Evolutionary conservation across 2,113 vertebrate species (phyloP), one percentile per base, ranked within the genome.

Genomic region (Tachysurus fulvidraco): DNA sequence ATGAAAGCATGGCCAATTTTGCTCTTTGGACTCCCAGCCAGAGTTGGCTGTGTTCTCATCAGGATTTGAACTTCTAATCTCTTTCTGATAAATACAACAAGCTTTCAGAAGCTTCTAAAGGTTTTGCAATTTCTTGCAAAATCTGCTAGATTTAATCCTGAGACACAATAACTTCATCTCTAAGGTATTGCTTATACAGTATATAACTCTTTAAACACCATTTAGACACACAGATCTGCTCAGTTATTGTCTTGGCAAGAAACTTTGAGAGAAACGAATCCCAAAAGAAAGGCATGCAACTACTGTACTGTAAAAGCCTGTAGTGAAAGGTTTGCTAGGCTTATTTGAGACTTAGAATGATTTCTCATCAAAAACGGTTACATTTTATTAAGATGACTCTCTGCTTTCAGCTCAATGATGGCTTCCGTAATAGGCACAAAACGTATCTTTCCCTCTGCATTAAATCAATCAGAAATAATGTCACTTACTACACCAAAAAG

Each of bases 321-420:
- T 23, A 76, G 36, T 81, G 50, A 85, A 86, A 76, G 84, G 86
- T 73, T 59, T 41, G 57, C 36, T 84, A 16, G n/a, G 41, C 65
- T 60, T 54, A 8, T 54, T 59, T 46, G 74, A 60, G 69, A 65
- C 25, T 54, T 79, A 83, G 82, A 62, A 88, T 65, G 64, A 81
- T 87, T 87, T 81, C 14, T 0, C 67, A 52, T 84, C 86, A 85
- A 64, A 84, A 78, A 69, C 71, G 86, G n/a, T 83, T 73, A 62
- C 41, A 46, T 57, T 46, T 23, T 65, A 78, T 52, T 52, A 78
- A 77, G 69, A 89, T 85, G 41, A 76, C 67, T 55, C 86, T 55
- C 83, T 55, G 12, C 78, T 84, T 74, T 84, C 64, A 83, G 36
- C 76, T 86, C 85, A 71, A 67, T 77, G 77, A 76, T 77, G 74